phyloP scores from a whole-genome alignment of 2,797 vertebrate species.

The Triplophysa bombifrons region DNA sequence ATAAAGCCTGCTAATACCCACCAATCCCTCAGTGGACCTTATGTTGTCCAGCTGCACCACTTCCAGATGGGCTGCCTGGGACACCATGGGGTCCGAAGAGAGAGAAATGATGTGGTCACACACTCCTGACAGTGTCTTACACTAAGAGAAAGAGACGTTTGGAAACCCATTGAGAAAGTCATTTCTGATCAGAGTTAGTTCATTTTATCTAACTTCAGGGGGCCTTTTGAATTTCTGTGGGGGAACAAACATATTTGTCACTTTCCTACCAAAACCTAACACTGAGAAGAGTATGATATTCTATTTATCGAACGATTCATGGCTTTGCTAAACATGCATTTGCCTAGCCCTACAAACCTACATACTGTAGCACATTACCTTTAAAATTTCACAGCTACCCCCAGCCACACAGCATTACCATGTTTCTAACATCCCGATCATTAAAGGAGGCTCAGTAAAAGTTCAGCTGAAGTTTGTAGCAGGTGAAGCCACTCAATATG shows the following conservation, averaged over 20 bases:
- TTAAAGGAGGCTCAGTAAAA: background rate
- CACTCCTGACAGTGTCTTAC: constrained; percentile 95
- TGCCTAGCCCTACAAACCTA: background rate
- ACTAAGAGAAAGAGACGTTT: constrained; percentile 74
- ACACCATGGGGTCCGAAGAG: constrained; percentile 97
- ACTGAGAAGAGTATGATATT: background rate
- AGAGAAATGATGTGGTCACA: constrained; percentile 98
- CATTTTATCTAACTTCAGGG: background rate
- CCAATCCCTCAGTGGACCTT: constrained; percentile 98
- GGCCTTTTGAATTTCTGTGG: background rate
- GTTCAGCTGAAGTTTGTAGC: background rate
- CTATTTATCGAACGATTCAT: background rate
- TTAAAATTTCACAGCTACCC: background rate
- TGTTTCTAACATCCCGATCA: background rate
- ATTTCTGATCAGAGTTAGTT: background rate
- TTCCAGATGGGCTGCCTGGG: constrained; percentile 97
- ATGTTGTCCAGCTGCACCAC: constrained; percentile 97
- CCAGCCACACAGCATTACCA: background rate
- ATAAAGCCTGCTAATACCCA: constrained; percentile 70
- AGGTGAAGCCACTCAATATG: constrained; percentile 43
- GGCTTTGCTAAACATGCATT: background rate
- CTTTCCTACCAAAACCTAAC: background rate
- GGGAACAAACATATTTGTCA: background rate
- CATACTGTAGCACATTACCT: background rate
- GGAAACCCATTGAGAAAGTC: background rate